Evolutionary conservation across 1,140 invertebrate species (phyloP).

Genomic region (Eupeodes corollae): DNA sequence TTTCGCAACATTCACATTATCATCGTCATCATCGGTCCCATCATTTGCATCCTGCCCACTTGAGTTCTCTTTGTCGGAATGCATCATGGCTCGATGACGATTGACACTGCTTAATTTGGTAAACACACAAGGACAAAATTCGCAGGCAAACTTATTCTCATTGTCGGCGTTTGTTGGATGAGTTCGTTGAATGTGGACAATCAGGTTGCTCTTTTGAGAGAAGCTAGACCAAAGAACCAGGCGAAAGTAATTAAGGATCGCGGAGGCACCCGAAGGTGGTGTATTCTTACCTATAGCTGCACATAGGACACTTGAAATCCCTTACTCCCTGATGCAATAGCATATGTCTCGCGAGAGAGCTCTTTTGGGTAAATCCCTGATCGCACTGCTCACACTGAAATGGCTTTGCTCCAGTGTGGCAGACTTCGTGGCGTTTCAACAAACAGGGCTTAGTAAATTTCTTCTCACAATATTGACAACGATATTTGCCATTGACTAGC

Average conservation of each 20-base stretch:
- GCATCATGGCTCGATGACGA: neutral
- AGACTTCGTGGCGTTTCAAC: neutral
- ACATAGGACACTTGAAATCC: neutral
- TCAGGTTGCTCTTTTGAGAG: too few species aligned
- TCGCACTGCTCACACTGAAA: too few species aligned
- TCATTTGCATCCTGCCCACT: neutral
- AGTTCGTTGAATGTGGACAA: too few species aligned
- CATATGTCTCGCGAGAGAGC: neutral
- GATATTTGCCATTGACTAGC: neutral
- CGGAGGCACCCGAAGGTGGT: too few species aligned
- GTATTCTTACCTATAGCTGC: neutral
- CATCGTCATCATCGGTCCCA: neutral
- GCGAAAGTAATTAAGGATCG: too few species aligned
- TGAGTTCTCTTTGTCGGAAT: neutral
- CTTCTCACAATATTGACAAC: constrained; percentile 1
- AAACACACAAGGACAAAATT: neutral
- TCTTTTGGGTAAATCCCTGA: neutral
- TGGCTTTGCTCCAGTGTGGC: too few species aligned
- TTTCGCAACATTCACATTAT: neutral
- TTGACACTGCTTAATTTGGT: neutral
- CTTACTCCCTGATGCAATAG: neutral
- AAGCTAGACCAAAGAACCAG: too few species aligned
- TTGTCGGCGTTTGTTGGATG: too few species aligned
- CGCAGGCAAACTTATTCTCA: too few species aligned
- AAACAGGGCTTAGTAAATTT: neutral